Percentiles rank a stretch among this genome's conserved stretches.
Conservation (phyloP, 2,113 vertebrate genomes). For the Trichechus manatus region DNA sequence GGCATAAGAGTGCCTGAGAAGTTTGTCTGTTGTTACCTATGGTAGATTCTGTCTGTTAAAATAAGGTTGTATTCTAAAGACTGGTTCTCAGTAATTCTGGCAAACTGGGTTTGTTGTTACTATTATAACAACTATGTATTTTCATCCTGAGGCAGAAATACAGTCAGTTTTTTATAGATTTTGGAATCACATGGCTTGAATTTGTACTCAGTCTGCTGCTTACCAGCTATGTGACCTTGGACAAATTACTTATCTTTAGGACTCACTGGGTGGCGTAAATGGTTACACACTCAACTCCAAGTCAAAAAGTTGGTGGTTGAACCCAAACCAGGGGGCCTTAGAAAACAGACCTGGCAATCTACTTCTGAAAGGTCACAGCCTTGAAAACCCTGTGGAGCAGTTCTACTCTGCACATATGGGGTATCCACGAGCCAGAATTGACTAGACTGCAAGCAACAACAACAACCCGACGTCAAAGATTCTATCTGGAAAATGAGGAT, state of each 20-base stretch:
- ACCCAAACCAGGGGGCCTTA: not conserved
- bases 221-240: not conserved
- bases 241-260: not conserved
- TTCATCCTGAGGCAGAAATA: not conserved
- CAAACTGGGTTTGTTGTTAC: not conserved
- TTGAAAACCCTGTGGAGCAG: not conserved
- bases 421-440: not conserved
- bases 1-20: not conserved
- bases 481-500: not conserved
- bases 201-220: not conserved
- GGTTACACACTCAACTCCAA: not conserved
- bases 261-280: not conserved
- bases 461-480: not conserved
- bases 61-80: not conserved
- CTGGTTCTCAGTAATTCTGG: not conserved
- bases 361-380: not conserved
- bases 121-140: not conserved
- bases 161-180: not conserved
- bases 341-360: not conserved
- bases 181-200: not conserved
- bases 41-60: not conserved
- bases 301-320: not conserved
- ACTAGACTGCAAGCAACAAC: not conserved
- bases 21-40: not conserved
- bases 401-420: not conserved